Percentiles rank a stretch among this genome's conserved stretches.
Evolutionary conservation across 1,140 invertebrate species (phyloP).

Genomic region (Oedothorax gibbosus): DNA sequence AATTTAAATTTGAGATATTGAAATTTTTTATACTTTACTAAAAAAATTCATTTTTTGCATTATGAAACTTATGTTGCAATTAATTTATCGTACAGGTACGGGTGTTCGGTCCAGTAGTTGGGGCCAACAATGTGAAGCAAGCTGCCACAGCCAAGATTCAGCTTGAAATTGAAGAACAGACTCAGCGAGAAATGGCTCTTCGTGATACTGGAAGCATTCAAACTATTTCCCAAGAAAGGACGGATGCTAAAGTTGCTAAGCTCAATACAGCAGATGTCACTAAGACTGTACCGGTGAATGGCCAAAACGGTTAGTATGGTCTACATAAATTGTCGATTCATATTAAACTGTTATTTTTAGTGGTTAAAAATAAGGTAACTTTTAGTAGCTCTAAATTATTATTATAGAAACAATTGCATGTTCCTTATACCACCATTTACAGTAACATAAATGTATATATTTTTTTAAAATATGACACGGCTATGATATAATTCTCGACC

Average conservation of each 20-base stretch:
- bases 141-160: constrained; percentile 69
- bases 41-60: no score
- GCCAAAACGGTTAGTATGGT: background rate
- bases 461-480: no score
- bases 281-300: constrained; percentile 3
- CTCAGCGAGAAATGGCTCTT: constrained; percentile 68
- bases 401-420: no score
- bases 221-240: constrained; percentile 68
- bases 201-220: constrained; percentile 67
- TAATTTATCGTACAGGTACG: background rate
- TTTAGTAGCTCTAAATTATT: no score
- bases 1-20: no score
- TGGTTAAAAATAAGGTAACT: no score
- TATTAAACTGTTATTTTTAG: no score
- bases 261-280: constrained; percentile 12
- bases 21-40: no score
- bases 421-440: no score
- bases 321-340: no score
- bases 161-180: constrained; percentile 70
- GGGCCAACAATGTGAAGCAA: constrained; percentile 65
- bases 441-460: no score
- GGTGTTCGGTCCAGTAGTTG: constrained; percentile 40
- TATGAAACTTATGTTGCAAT: background rate
- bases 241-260: constrained; percentile 66
- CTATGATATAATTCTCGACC: no score